Base-by-base conservation (phyloP, 2,888 invertebrate genomes). In the Athalia rosae region DNA sequence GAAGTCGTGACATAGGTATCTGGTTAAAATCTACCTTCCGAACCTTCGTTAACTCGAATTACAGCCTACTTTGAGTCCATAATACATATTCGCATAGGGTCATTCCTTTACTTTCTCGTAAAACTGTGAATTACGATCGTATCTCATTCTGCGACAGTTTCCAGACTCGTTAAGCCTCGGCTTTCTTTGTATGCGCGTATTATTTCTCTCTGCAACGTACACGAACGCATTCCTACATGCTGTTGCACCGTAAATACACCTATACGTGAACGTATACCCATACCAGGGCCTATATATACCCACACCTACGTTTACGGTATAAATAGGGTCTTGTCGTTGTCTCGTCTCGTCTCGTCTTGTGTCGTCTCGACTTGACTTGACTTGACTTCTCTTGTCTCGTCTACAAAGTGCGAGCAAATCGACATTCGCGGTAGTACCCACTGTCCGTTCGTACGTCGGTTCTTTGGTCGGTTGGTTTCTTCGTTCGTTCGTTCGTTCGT, bases 121-220 rank as follows among this genome's bases (percentile, higher is more conserved):
- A 28, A 28, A 28, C 28, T 28, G 11, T 28, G 28, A 28, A 28
- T 28, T 15, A 13, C 15, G 86, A 86, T 86, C 86, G 86, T 87
- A 87, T 85, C 87, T 87, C 86, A 85, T 84, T 83, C 82, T 81
- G 83, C 84, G 86, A 87, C 88, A 87, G 86, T 85, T 85, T 84
- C 86, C 88, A 87, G 88, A 88, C 88, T 87, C 89, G 86, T 89
- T 89, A 89, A 88, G 86, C 83, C 82, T 82, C 84, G 83, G 86
- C 28, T 28, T 28, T 28, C 28, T 28, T 28, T 28, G 28, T 28
- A 28, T 28, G 28, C 2, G 28, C 28, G 28, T 28, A 28, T 28
- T 28, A 28, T 63, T 74, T 74, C 56, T 28, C 15, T 15, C 59
- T 74, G 56, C 62, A 41, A 71, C 47, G 13, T 67, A 62, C 61